Evolutionary conservation across 2,888 invertebrate genomes (phyloP).

Genomic region (Drosophila mettleri): DNA sequence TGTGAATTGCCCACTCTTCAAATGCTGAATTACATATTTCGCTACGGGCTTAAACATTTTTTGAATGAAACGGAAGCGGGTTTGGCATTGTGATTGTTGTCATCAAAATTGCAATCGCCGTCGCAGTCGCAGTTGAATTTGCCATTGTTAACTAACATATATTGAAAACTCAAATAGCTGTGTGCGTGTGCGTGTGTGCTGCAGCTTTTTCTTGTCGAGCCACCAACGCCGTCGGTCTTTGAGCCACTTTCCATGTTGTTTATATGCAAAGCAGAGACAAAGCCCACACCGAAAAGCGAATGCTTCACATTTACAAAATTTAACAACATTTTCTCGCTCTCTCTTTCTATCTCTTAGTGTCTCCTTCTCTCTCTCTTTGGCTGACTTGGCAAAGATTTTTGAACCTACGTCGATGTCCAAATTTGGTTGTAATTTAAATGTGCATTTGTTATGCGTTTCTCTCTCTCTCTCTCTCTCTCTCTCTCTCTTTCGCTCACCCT

Average conservation of each 20-base stretch:
- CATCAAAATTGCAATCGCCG: slow-evolving; percentile 26
- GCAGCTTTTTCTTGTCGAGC: slow-evolving; percentile 24
- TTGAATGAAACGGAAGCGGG: slow-evolving; percentile 62
- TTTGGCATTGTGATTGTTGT: slow-evolving; percentile 51
- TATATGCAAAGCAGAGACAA: slow-evolving; percentile 64
- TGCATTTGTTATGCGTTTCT: slow-evolving; percentile 58
- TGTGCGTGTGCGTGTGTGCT: slow-evolving; percentile 26
- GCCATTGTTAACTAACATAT: slow-evolving; percentile 56
- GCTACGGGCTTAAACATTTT: slow-evolving; percentile 1
- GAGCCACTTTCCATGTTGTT: slow-evolving; percentile 51
- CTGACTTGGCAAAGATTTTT: slow-evolving; percentile 51
- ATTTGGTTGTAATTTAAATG: slow-evolving; percentile 66
- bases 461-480: neutral
- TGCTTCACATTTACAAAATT: slow-evolving; percentile 34
- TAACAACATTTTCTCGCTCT: slow-evolving; percentile 24
- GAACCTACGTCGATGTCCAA: slow-evolving; percentile 54
- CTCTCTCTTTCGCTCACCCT: neutral
- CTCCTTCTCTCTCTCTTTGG: slow-evolving; percentile 23
- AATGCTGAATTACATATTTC: slow-evolving; percentile 9
- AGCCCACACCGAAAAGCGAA: slow-evolving; percentile 50
- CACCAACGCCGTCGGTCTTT: slow-evolving; percentile 53
- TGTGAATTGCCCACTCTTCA: slow-evolving; percentile 3
- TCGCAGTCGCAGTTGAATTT: slow-evolving; percentile 15
- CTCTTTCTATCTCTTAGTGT: neutral
- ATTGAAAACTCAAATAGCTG: slow-evolving; percentile 49